Evolutionary conservation across 2,113 vertebrate species (phyloP).

Genomic region (Circaetus gallicus): DNA sequence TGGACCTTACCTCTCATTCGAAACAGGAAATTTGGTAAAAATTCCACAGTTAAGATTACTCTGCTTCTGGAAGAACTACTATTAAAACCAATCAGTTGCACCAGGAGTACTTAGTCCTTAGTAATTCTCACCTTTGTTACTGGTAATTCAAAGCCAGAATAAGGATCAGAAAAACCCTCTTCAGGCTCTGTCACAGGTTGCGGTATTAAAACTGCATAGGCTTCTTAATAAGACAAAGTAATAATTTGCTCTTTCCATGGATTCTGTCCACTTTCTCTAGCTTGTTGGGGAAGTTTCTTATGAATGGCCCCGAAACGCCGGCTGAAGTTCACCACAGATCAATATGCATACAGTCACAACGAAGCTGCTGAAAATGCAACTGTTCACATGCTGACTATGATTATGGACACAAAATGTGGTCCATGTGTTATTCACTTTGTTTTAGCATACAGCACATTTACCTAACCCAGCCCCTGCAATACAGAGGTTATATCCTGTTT

Average conservation of each 20-base stretch:
- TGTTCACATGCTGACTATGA: neutral
- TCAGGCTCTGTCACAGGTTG: neutral
- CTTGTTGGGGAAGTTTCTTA: neutral
- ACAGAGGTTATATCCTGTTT: neutral
- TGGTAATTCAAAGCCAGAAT: neutral
- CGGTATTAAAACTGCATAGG: neutral
- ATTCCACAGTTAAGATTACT: neutral
- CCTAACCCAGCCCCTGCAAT: neutral
- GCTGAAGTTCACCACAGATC: neutral
- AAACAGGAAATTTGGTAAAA: neutral
- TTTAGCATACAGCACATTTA: neutral
- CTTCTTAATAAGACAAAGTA: neutral
- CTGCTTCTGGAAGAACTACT: neutral
- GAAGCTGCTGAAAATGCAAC: neutral
- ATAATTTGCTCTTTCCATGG: neutral
- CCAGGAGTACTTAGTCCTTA: neutral
- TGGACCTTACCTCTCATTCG: neutral
- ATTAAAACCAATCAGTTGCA: neutral
- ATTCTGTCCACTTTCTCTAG: neutral
- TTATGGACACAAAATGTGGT: neutral
- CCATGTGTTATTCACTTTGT: neutral
- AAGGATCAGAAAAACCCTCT: neutral
- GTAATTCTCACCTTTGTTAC: neutral
- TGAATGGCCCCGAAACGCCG: neutral
- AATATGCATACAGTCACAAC: rapidly evolving